Conservation (phyloP, 2,797 vertebrate genomes). For the Liasis olivaceus region DNA sequence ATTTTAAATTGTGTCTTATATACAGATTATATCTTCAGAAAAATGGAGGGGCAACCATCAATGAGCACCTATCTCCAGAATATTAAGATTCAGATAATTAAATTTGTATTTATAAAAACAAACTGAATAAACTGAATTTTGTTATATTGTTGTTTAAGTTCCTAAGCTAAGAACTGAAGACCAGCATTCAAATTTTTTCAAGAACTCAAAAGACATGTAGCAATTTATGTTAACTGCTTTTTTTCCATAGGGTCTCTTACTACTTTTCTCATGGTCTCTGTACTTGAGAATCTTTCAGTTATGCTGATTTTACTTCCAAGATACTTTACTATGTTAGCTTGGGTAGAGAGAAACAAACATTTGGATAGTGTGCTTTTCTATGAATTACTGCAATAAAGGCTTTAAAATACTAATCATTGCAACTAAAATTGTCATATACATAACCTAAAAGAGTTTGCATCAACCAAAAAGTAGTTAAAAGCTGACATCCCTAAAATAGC, state of each 20-base stretch:
- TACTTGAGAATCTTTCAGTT: background rate
- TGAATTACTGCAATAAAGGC: background rate
- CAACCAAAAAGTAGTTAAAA: background rate
- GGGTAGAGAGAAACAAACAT: background rate
- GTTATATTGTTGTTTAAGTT: background rate
- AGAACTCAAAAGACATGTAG: background rate
- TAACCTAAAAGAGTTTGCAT: background rate
- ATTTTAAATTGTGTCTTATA: background rate
- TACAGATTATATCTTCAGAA: background rate
- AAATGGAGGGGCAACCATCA: background rate
- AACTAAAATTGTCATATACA: background rate
- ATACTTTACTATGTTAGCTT: background rate
- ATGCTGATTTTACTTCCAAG: background rate
- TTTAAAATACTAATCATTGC: background rate
- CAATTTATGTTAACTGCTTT: background rate
- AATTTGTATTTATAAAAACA: background rate
- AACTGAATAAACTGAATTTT: background rate
- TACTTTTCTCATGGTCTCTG: background rate
- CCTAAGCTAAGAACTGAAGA: background rate
- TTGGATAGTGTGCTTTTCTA: background rate
- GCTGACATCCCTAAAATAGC: slow-evolving; percentile 11
- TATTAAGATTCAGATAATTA: background rate
- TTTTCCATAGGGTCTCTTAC: background rate
- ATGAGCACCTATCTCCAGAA: background rate
- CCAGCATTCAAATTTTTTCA: background rate